Percentiles rank a stretch among this genome's conserved stretches.
Conservation (phyloP, 2,113 vertebrate species). For the Cyprinodon brontotheroides region DNA sequence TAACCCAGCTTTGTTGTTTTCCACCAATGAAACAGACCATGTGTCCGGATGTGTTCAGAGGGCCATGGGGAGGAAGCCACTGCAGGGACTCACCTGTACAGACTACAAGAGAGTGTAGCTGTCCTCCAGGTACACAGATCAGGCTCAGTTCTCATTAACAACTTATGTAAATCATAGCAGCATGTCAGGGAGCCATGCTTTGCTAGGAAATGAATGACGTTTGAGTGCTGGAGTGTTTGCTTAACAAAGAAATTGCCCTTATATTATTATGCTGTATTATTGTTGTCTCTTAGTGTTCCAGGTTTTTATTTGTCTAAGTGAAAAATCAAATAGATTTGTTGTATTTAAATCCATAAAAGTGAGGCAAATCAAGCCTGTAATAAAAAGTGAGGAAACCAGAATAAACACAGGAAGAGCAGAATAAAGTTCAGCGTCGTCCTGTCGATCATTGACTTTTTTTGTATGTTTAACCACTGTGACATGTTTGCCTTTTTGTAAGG, state of each 20-base stretch:
- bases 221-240: background rate
- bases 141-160: background rate
- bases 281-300: slow-evolving; percentile 2
- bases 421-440: slow-evolving; percentile 44
- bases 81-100: slow-evolving; percentile 96
- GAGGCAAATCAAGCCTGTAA: background rate
- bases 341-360: background rate
- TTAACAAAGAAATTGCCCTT: background rate
- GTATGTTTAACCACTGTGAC: slow-evolving; percentile 20
- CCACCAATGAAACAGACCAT: slow-evolving; percentile 86
- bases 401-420: background rate
- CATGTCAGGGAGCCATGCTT: slow-evolving; percentile 4
- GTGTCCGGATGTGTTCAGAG: slow-evolving; percentile 95
- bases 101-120: slow-evolving; percentile 88
- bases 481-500: slow-evolving; percentile 3
- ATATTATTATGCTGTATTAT: background rate
- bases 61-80: slow-evolving; percentile 90
- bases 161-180: background rate
- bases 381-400: background rate
- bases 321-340: background rate
- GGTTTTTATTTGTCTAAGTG: background rate
- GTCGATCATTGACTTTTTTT: slow-evolving; percentile 59
- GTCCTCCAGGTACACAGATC: slow-evolving; percentile 83
- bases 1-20: slow-evolving; percentile 34
- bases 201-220: background rate